Percentiles rank a stretch among this genome's conserved stretches.
These are phyloP conservation scores for Drosophila limbata DNA, from an alignment of 2,888 invertebrate genomes.

Conservation along the genomic window DNA sequence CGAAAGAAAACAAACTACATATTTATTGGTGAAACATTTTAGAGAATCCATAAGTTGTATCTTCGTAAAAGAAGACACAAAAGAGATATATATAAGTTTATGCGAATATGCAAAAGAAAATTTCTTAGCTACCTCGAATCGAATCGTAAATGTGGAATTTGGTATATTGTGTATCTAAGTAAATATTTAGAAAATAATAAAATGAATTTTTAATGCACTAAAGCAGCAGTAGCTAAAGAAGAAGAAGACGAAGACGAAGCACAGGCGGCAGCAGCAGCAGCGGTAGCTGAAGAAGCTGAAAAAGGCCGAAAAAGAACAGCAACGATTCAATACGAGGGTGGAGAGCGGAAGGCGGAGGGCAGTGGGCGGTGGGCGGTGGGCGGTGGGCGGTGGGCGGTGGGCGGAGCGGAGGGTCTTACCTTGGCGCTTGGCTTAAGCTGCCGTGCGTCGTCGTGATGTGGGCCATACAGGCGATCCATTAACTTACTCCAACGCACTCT, in stretches of 20 bases:
- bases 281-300: slow-evolving; percentile 3
- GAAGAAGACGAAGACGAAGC: slow-evolving; percentile 7
- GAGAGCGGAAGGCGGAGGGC: too few relatives aligned
- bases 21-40: background rate
- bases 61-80: slow-evolving; percentile 1
- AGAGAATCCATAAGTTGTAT: background rate
- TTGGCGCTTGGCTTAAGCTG: slow-evolving; percentile 85
- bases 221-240: slow-evolving; percentile 19
- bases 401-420: slow-evolving; percentile 73
- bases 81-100: background rate
- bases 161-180: slow-evolving; percentile 49
- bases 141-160: slow-evolving; percentile 64
- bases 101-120: slow-evolving; percentile 5
- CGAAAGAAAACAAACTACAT: background rate
- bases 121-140: background rate
- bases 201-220: slow-evolving; percentile 46
- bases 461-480: slow-evolving; percentile 85
- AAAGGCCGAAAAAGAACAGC: background rate
- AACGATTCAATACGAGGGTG: slow-evolving; percentile 4
- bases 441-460: slow-evolving; percentile 85
- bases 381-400: too few relatives aligned
- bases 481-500: slow-evolving; percentile 60
- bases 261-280: slow-evolving; percentile 8
- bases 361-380: too few relatives aligned
- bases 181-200: slow-evolving; percentile 78